Percentiles rank a stretch among this genome's conserved stretches.
Evolutionary conservation across 2,888 invertebrate genomes (phyloP).

Genomic region (Drosophila tanythrix): DNA sequence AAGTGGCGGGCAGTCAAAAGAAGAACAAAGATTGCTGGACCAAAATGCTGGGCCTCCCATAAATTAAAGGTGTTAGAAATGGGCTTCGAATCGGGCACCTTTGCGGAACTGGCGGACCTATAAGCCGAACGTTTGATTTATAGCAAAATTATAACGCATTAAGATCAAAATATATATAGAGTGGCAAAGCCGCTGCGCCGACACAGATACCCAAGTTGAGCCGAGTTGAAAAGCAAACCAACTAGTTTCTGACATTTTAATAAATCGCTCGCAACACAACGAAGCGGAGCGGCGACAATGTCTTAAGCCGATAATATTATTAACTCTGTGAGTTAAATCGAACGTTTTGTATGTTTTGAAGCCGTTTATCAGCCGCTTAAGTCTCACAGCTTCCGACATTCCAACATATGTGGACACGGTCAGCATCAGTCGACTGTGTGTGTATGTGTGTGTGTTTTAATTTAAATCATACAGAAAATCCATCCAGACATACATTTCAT

Average conservation of each 20-base stretch:
- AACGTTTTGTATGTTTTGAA: conserved; percentile 76
- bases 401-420: conserved; percentile 23
- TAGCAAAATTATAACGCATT: conserved; percentile 79
- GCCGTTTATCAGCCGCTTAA: conserved; percentile 78
- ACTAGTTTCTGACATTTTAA: conserved; percentile 81
- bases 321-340: conserved; percentile 77
- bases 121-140: conserved; percentile 78
- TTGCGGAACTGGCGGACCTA: conserved; percentile 52
- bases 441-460: conserved; percentile 13
- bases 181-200: conserved; percentile 46
- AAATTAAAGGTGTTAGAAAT: conserved; percentile 76
- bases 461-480: conserved; percentile 52
- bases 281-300: conserved; percentile 75
- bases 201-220: conserved; percentile 13
- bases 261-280: conserved; percentile 72
- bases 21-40: conserved; percentile 15
- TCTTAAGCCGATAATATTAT: conserved; percentile 80
- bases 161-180: conserved; percentile 74
- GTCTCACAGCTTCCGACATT: conserved; percentile 68
- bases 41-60: conserved; percentile 32
- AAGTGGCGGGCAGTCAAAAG: conserved; percentile 33
- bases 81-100: conserved; percentile 33
- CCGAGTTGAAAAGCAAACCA: conserved; percentile 51
- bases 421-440: conserved; percentile 9
- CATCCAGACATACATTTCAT: conserved; percentile 24